Evolutionary conservation across 2,888 invertebrate species (phyloP), one percentile per base, ranked within the genome.

Genomic region (Harpalus rubripes): DNA sequence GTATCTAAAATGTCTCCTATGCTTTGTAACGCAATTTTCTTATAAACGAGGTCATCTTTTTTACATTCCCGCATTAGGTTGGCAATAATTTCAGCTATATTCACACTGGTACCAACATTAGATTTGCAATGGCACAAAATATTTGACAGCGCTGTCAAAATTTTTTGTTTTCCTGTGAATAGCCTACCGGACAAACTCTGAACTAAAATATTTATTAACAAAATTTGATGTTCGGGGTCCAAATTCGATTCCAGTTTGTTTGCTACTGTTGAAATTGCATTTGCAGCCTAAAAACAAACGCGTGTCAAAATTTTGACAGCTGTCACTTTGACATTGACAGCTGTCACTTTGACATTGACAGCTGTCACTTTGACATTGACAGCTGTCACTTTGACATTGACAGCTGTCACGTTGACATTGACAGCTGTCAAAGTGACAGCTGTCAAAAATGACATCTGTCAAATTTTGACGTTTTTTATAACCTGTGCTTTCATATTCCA

Each of bases 131-230:
- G 93, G 79, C 91, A 92, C 87, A 93, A 96, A 22, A 97, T 92
- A 16, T 95, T 95, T 0, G 96, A 95, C 5, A 98, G 90, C 0
- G 98, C 97, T 87, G 95, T 94, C 12, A 98, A 90, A 41, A 98
- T 91, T 86, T 95, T 93, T 87, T 97, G 95, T 90, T 98, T 98
- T n/a, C 98, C 98, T 87, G 95, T 95, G 94, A 97, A 98, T 0
- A 97, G 97, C 89, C 98, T 94, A 18, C 98, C 98, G 87, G 94
- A 94, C 56, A 96, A 92, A 0, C 96, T 96, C 74, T 93, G 93
- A 0, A 96, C 90, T 80, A 91, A 90, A 81, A 96, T 93, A 18
- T 93, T 93, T 0, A 97, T 91, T 16, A 98, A 91, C 68, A 92
- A 92, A 87, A 94, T 93, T 32, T 95, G 92, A 86, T 95, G 93